Base-by-base conservation (phyloP, 2,888 invertebrate genomes). In the Dolichomitus sp. region DNA sequence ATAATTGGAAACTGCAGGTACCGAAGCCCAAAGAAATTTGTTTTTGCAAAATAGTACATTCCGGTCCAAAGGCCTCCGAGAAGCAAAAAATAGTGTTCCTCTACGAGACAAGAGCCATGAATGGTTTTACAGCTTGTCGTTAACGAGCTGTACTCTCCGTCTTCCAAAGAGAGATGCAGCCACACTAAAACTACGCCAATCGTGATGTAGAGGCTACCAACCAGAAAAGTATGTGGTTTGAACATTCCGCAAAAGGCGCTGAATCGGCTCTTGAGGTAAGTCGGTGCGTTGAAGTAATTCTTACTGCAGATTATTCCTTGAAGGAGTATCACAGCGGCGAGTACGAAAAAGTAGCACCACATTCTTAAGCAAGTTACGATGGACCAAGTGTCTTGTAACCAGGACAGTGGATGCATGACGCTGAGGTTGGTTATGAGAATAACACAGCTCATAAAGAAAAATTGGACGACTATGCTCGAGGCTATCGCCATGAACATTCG, bases 281-380 rank as follows among this genome's bases (percentile, higher is more conserved):
- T 94, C 48, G 95, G 94, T 66, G 95, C 95, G 23, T 95, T 94
- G 30, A 97, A 94, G 87, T 97, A 96, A 85, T 96, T 96, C 89
- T 96, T 96, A 61, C 96, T 96, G 89, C 96, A 96, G 45, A 96
- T 94, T 52, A 97, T 94, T n/a, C 97, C 96, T 93, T 97, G 97
- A 6, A 96, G 94, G 81, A 96, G 95, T 11, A 97, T 95, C 0
- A 96, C 95, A 33, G 94, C 91, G 12, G 95, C 94, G 19, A 97
- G 95, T 0, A 97, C 95, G 33, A 96, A 92, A 61, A 96, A 95
- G 87, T 96, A 96, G 0, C 96, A 91, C 94, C 96, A 95, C 93
- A 96, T 97, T 90, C 95, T 95, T 89, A 95, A 94, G 5, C 96
- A 95, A 72, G 95, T 94, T 79, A 97, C 94, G 14, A 96, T 94